Percentiles rank a stretch among this genome's conserved stretches.
Conservation (phyloP, 2,797 vertebrate genomes). For the Phalanger gymnotis region DNA sequence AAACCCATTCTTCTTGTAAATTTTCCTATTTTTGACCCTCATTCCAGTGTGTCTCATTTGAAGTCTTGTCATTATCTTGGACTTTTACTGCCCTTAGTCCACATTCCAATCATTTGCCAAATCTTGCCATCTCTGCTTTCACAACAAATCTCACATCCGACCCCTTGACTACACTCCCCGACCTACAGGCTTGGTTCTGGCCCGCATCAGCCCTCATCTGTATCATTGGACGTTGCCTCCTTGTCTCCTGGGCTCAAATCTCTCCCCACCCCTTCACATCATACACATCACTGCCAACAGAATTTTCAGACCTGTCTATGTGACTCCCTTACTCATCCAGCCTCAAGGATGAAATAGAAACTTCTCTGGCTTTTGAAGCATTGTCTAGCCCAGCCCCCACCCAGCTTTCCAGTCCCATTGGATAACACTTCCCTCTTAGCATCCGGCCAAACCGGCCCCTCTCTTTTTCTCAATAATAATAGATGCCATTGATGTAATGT, state of each 20-base stretch:
- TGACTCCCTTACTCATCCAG: neutral
- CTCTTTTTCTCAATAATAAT: neutral
- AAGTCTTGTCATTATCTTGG: too few species aligned
- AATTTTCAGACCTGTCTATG: neutral
- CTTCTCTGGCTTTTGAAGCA: neutral
- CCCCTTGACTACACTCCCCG: neutral
- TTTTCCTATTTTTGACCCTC: too few species aligned
- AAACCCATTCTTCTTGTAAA: too few species aligned
- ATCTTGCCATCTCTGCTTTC: neutral
- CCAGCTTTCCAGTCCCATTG: neutral
- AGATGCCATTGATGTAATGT: too few species aligned
- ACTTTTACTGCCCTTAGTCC: too few species aligned
- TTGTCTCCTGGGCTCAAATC: neutral
- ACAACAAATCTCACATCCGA: neutral
- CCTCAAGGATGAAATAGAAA: neutral
- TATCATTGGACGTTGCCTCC: neutral
- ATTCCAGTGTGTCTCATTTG: too few species aligned
- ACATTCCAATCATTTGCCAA: neutral
- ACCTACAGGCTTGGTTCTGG: too few species aligned
- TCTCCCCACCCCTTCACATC: neutral
- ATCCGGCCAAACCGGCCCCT: neutral
- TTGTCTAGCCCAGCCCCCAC: neutral
- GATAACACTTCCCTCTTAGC: neutral
- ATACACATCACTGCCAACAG: neutral
- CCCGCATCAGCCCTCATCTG: neutral